These are phyloP conservation scores for Cabera pusaria DNA, from an alignment of 2,888 invertebrate genomes.

Conservation along the genomic window DNA sequence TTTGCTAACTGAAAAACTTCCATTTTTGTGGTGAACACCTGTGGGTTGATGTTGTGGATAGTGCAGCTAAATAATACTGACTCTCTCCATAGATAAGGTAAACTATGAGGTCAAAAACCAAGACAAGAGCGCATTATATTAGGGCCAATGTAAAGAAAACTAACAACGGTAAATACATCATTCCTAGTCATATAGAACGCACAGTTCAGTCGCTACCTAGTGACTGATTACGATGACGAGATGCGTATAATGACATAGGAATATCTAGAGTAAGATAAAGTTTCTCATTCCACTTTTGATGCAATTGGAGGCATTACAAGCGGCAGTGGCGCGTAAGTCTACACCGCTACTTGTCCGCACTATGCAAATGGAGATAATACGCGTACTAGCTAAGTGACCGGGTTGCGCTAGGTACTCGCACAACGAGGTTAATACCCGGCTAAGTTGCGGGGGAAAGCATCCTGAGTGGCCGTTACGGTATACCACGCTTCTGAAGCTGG, in stretches of 20 bases:
- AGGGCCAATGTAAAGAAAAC: too few relatives aligned
- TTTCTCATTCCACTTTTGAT: conserved; percentile 46
- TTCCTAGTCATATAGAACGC: too few relatives aligned
- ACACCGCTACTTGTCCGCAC: conserved; percentile 74
- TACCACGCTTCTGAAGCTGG: conserved; percentile 53
- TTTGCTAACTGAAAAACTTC: conserved; percentile 3
- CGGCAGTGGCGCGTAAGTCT: conserved; percentile 61
- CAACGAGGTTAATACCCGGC: conserved; percentile 68
- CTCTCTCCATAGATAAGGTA: too few relatives aligned
- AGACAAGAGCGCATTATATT: too few relatives aligned
- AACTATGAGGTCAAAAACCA: too few relatives aligned
- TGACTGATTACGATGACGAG: conserved; percentile 11
- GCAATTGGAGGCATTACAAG: conserved; percentile 45
- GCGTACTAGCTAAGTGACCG: conserved; percentile 75
- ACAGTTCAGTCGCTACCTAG: background rate
- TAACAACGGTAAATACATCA: too few relatives aligned
- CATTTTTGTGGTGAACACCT: conserved; percentile 4
- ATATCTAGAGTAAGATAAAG: conserved; percentile 13
- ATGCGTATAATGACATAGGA: conserved; percentile 6
- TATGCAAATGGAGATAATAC: conserved; percentile 78
- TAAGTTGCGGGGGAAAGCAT: conserved; percentile 59
- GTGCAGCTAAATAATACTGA: conserved; percentile 1
- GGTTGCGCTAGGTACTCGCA: conserved; percentile 68
- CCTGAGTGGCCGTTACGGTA: conserved; percentile 45
- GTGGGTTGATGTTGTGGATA: conserved; percentile 8